Conservation (phyloP, 2,888 invertebrate species). For the Subacronicta megacephala region DNA sequence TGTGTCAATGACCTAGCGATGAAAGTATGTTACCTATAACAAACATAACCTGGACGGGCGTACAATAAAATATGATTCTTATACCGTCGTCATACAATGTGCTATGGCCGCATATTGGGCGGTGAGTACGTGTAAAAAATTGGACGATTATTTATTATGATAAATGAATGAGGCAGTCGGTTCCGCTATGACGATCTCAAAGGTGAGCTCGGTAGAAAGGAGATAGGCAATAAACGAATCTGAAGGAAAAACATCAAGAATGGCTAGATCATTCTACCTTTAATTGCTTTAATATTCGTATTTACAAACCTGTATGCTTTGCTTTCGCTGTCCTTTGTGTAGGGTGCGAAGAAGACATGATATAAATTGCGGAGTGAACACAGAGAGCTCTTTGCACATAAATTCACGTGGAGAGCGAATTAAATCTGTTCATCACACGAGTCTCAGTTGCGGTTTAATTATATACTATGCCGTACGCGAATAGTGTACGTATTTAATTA, state of each 20-base stretch:
- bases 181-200: slow-evolving; percentile 54
- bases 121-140: slow-evolving; percentile 60
- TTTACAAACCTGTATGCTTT: slow-evolving; percentile 17
- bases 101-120: slow-evolving; percentile 39
- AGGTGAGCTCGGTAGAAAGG: slow-evolving; percentile 52
- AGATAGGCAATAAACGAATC: slow-evolving; percentile 32
- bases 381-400: slow-evolving; percentile 16
- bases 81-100: slow-evolving; percentile 54
- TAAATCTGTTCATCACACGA: slow-evolving; percentile 30
- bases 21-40: slow-evolving; percentile 66
- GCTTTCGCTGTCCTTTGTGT: slow-evolving; percentile 14
- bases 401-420: slow-evolving; percentile 10
- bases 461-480: slow-evolving; percentile 19
- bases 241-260: slow-evolving; percentile 18
- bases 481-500: slow-evolving; percentile 31
- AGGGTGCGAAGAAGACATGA: slow-evolving; percentile 20
- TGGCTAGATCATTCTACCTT: too few relatives aligned
- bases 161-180: slow-evolving; percentile 71
- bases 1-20: slow-evolving; percentile 73
- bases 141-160: slow-evolving; percentile 67
- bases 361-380: slow-evolving; percentile 20
- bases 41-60: slow-evolving; percentile 39
- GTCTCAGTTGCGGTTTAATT: slow-evolving; percentile 26
- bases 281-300: too few relatives aligned
- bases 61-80: slow-evolving; percentile 63